Evolutionary conservation across 2,888 invertebrate species (phyloP).

Genomic region (Athalia circularis): DNA sequence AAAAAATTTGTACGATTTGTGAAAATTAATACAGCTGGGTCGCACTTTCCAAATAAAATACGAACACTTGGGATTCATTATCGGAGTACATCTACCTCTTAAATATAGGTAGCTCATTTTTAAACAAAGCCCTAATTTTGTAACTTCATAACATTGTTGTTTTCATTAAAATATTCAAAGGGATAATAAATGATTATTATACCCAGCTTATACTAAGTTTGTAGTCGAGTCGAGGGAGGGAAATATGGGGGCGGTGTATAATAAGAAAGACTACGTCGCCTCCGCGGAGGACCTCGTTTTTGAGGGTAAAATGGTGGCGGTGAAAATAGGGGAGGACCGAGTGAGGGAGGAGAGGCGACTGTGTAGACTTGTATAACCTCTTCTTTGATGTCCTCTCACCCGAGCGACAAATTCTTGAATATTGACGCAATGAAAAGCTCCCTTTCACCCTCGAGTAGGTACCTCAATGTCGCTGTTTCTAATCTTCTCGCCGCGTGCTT

Average conservation of each 20-base stretch:
- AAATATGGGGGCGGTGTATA: slow-evolving; percentile 14
- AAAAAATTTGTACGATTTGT: neutral
- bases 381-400: slow-evolving; percentile 70
- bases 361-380: slow-evolving; percentile 52
- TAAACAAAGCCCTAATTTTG: slow-evolving; percentile 71
- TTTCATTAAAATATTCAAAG: slow-evolving; percentile 63
- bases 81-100: slow-evolving; percentile 25
- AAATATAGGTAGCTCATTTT: slow-evolving; percentile 67
- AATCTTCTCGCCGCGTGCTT: too few species aligned
- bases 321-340: too few species aligned
- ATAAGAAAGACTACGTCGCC: too few species aligned
- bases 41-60: too few species aligned
- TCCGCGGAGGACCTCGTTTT: slow-evolving; percentile 29
- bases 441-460: slow-evolving; percentile 13
- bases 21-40: too few species aligned
- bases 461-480: slow-evolving; percentile 24
- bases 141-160: slow-evolving; percentile 66
- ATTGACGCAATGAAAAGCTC: slow-evolving; percentile 71
- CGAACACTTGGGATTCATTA: slow-evolving; percentile 16
- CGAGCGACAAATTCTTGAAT: slow-evolving; percentile 73
- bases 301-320: slow-evolving; percentile 45
- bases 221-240: slow-evolving; percentile 41
- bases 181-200: slow-evolving; percentile 73
- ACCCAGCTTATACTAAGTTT: slow-evolving; percentile 49
- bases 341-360: slow-evolving; percentile 40